Evolutionary conservation across 2,797 vertebrate genomes (phyloP), one percentile per base, ranked within the genome.

Genomic region (Eurystomus glaucurus): DNA sequence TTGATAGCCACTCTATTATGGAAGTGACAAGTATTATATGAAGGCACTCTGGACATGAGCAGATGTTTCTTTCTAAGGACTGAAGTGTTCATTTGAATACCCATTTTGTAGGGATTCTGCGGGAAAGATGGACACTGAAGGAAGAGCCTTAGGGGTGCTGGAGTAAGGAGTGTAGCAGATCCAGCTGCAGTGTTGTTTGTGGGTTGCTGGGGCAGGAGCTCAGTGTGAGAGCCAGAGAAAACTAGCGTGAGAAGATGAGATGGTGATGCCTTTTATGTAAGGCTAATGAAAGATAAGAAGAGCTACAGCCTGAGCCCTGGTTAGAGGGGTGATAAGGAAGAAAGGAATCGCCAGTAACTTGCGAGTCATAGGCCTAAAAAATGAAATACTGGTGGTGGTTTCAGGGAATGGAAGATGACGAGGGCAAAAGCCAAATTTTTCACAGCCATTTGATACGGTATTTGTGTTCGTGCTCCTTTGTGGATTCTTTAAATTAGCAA

Each of bases 401-500:
- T 82, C 6, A 10, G 58, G 50, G 58, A 76, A 65, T 29, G 28
- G 77, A 71, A n/a, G 60, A 60, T 81, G n/a, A 69, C 2, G 23
- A 95, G 80, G 76, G 65, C 54, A 82, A 88, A 96, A 94, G 65
- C 35, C 68, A 82, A 6, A 37, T 78, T 43, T 50, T 69, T 54
- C 72, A 26, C 14, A 78, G 46, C 46, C 25, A 3, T 80, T 84
- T 81, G 61, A 79, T 75, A 26, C 0, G 14, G 33, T 31, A 86
- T 37, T 60, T 29, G 8, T 31, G 70, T 78, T 64, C 8, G 1
- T 92, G 75, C 39, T 81, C 71, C 89, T 91, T 87, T 90, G 89
- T 71, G 70, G 85, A 74, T 91, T 94, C 87, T 92, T 96, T 92
- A 97, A 94, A 96, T 97, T 92, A 97, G 58, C 61, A 90, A 75